phyloP scores from a whole-genome alignment of 1,140 invertebrate genomes.

The Eupristina koningsbergeri region DNA sequence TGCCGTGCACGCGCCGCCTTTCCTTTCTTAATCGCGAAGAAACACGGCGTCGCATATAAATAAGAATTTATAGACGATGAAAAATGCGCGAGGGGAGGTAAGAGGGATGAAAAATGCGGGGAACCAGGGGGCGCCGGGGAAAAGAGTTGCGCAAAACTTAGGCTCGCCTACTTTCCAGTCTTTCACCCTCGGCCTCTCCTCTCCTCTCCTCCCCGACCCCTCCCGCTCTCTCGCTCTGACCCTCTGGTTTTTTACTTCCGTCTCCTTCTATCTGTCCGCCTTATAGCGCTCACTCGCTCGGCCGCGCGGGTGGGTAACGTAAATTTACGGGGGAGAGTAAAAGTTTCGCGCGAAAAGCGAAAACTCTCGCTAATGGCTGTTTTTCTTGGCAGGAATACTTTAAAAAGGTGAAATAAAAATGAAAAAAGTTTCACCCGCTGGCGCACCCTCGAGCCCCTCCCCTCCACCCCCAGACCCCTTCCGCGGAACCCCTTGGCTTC shows the following conservation, averaged over 20 bases:
- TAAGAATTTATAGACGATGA: constrained; percentile 72
- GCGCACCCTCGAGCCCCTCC: no score
- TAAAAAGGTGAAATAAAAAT: constrained; percentile 71
- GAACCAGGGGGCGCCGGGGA: background rate
- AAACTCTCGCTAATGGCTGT: constrained; percentile 73
- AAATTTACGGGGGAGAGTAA: constrained; percentile 67
- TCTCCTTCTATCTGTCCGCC: constrained; percentile 45
- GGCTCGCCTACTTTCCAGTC: constrained; percentile 54
- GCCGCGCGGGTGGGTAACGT: constrained; percentile 41
- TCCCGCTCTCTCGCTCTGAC: background rate
- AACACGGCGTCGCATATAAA: constrained; percentile 71
- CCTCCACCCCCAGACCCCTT: background rate
- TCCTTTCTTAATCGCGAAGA: constrained; percentile 64
- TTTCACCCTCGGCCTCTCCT: constrained; percentile 24
- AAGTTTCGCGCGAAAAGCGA: constrained; percentile 72
- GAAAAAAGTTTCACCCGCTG: constrained; percentile 62
- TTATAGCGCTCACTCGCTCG: constrained; percentile 33
- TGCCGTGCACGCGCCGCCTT: constrained; percentile 34
- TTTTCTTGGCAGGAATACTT: constrained; percentile 72
- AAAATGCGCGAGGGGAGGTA: constrained; percentile 60
- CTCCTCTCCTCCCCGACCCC: background rate
- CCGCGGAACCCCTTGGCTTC: background rate
- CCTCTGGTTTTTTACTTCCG: constrained; percentile 46
- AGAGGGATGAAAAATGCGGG: background rate
- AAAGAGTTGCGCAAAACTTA: constrained; percentile 66